Conservation (phyloP, 2,113 vertebrate genomes). For the Leiothrix lutea region DNA sequence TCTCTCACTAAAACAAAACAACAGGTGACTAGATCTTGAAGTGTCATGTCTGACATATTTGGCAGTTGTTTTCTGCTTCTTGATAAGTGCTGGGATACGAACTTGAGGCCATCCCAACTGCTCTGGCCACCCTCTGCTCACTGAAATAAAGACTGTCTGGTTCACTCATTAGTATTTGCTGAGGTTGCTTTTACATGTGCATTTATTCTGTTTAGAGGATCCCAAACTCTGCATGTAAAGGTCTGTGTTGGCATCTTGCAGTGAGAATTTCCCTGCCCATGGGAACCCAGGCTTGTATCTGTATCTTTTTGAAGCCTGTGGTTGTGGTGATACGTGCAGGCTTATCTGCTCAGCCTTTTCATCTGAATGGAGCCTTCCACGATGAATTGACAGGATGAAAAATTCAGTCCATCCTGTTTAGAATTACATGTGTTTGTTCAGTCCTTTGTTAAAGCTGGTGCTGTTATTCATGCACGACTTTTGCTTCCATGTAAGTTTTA, state of each 20-base stretch:
- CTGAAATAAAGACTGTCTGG: neutral
- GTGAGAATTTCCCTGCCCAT: neutral
- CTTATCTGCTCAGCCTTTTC: slow-evolving; percentile 7
- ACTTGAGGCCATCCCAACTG: neutral
- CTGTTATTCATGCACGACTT: neutral
- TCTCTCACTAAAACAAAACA: neutral
- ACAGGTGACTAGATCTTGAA: neutral
- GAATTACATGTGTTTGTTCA: slow-evolving; percentile 6
- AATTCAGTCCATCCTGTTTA: slow-evolving; percentile 5
- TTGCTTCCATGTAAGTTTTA: slow-evolving; percentile 23
- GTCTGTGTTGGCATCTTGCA: neutral
- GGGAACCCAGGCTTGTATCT: neutral
- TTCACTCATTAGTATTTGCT: neutral
- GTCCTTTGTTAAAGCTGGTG: neutral
- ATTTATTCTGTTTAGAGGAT: neutral
- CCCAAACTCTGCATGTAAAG: neutral
- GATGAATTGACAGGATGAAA: neutral
- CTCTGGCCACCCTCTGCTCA: neutral
- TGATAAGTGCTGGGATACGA: neutral
- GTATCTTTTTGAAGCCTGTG: neutral
- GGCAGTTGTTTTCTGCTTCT: neutral
- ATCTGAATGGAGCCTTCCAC: neutral
- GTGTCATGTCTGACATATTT: neutral
- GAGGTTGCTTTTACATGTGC: neutral
- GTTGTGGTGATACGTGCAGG: neutral